Base-by-base conservation (phyloP, 2,797 vertebrate species). In the Gadopsis marmoratus region DNA sequence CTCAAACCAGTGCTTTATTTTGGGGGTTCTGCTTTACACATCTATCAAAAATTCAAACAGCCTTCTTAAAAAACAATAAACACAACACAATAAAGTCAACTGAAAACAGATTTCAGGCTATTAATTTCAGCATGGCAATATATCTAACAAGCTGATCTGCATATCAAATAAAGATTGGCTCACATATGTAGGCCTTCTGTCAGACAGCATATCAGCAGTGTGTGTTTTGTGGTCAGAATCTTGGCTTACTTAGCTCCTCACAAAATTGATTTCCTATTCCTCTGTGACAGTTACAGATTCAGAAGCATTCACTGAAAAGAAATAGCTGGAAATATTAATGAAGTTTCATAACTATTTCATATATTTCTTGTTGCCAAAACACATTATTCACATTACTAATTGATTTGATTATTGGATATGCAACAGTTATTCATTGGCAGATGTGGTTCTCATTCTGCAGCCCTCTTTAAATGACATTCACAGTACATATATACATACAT, bases 151-250 rank as follows among this genome's bases (percentile, higher is more conserved):
- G 64, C 14, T 70, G 11, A 79, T 89, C 55, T 88, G 82, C 83
- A 87, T 82, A 82, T 85, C n/a, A 71, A 77, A 69, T 72, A 56
- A 67, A 73, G 77, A 79, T 11, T 79, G 83, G 78, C 76, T 69
- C 53, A 74, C 48, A 68, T 41, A 55, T 75, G 54, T 64, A 58
- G 64, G 73, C 68, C 43, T 73, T 75, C 63, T 86, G 81, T 86
- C 81, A 78, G 58, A 84, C 45, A 54, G 45, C 58, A 75, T 65
- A 85, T 78, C 64, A 83, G 61, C 72, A 45, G 33, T 69, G 74
- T 23, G 33, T 70, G 51, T 71, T 79, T 63, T 74, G 48, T 78
- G 79, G 66, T 73, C 69, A 65, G 66, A 78, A 71, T 63, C 74
- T 69, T 88, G 58, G 75, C 81, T 80, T 61, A 26, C 37, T 58